A percentile compares a stretch with the other conserved stretches of the same genome.
These are phyloP conservation scores for Galendromus occidentalis DNA, from an alignment of 1,140 invertebrate genomes.

Conservation along the genomic window DNA sequence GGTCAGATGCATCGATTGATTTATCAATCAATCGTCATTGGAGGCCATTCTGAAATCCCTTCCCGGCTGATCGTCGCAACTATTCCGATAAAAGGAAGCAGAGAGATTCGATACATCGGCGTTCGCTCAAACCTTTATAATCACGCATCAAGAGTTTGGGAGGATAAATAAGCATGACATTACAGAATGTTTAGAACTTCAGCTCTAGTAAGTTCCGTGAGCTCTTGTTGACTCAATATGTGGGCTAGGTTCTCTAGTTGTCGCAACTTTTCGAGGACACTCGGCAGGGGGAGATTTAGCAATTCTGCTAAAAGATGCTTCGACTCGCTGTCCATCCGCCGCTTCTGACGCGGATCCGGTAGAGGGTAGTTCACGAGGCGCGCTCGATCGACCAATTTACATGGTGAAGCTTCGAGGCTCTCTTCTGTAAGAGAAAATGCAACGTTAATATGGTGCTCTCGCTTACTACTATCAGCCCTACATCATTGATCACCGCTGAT, in stretches of 20 bases:
- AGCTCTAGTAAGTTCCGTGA: background rate
- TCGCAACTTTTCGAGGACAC: background rate
- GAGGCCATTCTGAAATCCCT: no score
- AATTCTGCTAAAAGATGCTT: background rate
- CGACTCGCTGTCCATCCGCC: background rate
- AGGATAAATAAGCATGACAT: no score
- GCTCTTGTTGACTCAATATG: slow-evolving; percentile 1
- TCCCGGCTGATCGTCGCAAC: no score
- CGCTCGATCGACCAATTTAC: background rate
- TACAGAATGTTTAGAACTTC: slow-evolving; percentile 1
- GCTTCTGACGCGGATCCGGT: background rate
- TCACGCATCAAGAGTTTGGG: no score
- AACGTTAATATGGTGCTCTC: background rate
- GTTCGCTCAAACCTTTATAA: no score
- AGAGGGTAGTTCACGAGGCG: background rate
- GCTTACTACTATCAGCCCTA: no score
- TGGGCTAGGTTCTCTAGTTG: background rate
- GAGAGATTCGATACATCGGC: no score
- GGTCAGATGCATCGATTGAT: no score
- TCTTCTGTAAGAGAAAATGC: background rate
- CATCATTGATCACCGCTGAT: no score
- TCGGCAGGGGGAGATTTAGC: background rate
- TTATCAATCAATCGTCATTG: no score
- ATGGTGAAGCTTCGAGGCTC: background rate
- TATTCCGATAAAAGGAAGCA: no score